Evolutionary conservation across 2,888 invertebrate genomes (phyloP).

Genomic region (Hirtodrosophila trivittata): DNA sequence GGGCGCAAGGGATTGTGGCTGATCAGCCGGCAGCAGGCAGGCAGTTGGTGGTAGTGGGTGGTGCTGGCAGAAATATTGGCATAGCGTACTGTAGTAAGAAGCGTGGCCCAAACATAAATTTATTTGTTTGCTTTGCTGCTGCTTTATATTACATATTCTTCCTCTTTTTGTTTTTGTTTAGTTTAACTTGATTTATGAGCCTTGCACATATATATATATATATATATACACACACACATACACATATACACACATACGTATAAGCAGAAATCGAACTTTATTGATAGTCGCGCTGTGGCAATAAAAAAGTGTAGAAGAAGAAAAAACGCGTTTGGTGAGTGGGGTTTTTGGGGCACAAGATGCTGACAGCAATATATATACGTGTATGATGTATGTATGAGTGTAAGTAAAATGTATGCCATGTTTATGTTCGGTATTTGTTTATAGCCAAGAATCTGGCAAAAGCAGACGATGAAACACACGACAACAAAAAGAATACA

Average conservation of each 20-base stretch:
- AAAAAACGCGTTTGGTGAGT: conserved; percentile 12
- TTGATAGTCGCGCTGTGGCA: conserved; percentile 64
- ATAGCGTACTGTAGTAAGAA: conserved; percentile 52
- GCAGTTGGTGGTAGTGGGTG: conserved; percentile 11
- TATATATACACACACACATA: conserved; percentile 17
- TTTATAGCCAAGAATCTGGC: conserved; percentile 44
- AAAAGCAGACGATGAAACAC: conserved; percentile 17
- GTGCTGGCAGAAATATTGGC: conserved; percentile 52
- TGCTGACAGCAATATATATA: conserved; percentile 47
- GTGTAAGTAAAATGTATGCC: conserved; percentile 43
- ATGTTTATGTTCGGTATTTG: conserved; percentile 59
- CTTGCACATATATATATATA: too few species aligned
- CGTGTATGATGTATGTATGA: conserved; percentile 14
- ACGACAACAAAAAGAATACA: conserved; percentile 11
- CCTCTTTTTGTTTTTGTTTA: conserved; percentile 45
- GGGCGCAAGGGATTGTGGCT: neutral
- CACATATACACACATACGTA: conserved; percentile 11
- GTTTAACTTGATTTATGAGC: conserved; percentile 68
- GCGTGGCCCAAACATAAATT: conserved; percentile 65
- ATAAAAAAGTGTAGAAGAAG: conserved; percentile 48
- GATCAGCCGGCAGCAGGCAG: conserved; percentile 8
- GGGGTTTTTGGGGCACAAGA: conserved; percentile 33
- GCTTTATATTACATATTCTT: conserved; percentile 25
- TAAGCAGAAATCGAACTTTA: conserved; percentile 63
- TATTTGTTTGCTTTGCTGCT: conserved; percentile 51